Base-by-base conservation (phyloP, 2,797 vertebrate genomes). In the Dryobates pubescens region DNA sequence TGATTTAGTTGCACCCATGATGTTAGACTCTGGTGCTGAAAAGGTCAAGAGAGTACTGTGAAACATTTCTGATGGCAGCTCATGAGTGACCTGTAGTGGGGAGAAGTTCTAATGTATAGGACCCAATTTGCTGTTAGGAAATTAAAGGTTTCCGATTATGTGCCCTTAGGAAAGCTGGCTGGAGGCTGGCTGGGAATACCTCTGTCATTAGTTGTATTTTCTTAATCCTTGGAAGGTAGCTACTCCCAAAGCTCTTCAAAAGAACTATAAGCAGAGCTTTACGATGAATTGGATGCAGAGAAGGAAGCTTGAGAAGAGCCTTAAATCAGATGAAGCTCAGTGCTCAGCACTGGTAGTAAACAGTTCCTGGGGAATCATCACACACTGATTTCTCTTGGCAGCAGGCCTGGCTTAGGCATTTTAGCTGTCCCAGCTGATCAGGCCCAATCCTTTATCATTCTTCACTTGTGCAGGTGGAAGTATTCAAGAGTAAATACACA, bases 71-170 rank as follows among this genome's bases (percentile, higher is more conserved):
- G 15, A 13, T 18, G 30, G 56, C 73, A 78, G 38, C 47, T 83
- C 0, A 0, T 7, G 29, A 57, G 32, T 32, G 9, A 26, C n/a
- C 27, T 71, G 24, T 29, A 17, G 53, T 8, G 51, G 10, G 9
- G 8, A 0, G 0, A 64, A 53, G n/a, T 34, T 32, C 56, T 54
- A 51, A 19, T 59, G 10, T 12, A 30, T 74, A 57, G 30, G 54
- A 68, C 17, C 8, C 34, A 17, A 3, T 49, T 43, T 74, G 41
- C 62, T 77, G 7, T 54, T 85, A 36, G 58, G 58, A 80, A 71
- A 58, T 80, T 7, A 32, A 54, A 68, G 58, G 17, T 71, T 88
- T 82, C 57, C 90, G 34, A 41, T 57, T 76, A n/a, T 4, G 7
- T 62, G 54, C 41, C 81, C 64, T 72, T 34, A n/a, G 75, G 58